These are phyloP conservation scores for Galaxea fascicularis DNA, from an alignment of 92 coral and sea anemone genomes.

Conservation along the genomic window DNA sequence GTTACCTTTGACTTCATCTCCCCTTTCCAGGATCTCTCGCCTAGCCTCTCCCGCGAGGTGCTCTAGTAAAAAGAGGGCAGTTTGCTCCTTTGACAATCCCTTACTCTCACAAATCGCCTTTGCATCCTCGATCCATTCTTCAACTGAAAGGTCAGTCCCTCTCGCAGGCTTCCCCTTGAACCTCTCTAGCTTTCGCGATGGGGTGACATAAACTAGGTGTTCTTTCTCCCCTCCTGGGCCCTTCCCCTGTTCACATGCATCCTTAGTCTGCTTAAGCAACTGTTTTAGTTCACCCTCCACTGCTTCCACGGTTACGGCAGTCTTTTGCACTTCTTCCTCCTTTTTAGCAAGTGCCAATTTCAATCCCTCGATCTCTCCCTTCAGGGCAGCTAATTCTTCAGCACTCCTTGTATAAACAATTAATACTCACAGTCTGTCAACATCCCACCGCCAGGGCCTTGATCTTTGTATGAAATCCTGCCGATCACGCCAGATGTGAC, in stretches of 20 bases:
- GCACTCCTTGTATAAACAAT: not conserved
- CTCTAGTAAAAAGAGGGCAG: conserved; percentile 40
- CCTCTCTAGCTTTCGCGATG: conserved; percentile 45
- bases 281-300: conserved; percentile 39
- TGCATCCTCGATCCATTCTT: conserved; percentile 69
- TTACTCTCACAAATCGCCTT: conserved; percentile 47
- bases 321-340: conserved; percentile 29
- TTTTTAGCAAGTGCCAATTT: conserved; percentile 30
- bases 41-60: conserved; percentile 53
- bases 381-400: conserved; percentile 10
- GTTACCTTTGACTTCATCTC: conserved; percentile 47
- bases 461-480: conserved; percentile 14
- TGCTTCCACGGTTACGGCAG: conserved; percentile 20
- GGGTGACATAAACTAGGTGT: conserved; percentile 53
- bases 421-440: conserved; percentile 2
- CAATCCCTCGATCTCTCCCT: conserved; percentile 11
- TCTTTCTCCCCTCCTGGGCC: not conserved
- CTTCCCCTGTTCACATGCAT: conserved; percentile 10
- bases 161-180: conserved; percentile 58
- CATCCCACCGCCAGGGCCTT: conserved; percentile 1
- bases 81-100: conserved; percentile 29
- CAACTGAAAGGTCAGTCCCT: conserved; percentile 30
- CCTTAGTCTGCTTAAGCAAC: conserved; percentile 28
- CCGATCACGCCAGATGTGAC: conserved; percentile 4
- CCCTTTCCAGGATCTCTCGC: conserved; percentile 57